Conservation (phyloP, 2,113 vertebrate genomes). For the Aramus guarauna region DNA sequence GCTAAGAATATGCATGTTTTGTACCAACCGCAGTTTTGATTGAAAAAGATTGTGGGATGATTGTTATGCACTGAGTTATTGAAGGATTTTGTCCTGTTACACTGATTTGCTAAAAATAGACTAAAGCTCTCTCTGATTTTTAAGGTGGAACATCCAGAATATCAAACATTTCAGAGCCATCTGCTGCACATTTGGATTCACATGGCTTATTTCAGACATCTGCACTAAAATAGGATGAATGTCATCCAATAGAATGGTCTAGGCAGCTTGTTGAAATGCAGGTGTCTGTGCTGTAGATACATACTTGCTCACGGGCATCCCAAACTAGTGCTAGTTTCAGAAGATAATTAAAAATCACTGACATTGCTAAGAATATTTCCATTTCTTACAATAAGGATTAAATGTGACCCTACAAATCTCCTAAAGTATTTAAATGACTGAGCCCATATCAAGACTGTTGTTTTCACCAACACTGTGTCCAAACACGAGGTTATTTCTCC, state of each 20-base stretch:
- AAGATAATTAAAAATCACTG: neutral
- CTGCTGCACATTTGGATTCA: neutral
- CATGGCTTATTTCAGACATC: neutral
- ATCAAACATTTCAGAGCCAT: slow-evolving; percentile 26
- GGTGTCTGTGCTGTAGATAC: neutral
- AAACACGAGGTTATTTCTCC: neutral
- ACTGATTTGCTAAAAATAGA: slow-evolving; percentile 18
- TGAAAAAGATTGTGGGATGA: neutral
- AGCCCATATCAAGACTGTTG: neutral
- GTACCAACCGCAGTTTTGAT: neutral
- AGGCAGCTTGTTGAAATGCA: neutral
- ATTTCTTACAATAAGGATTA: neutral
- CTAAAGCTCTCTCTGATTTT: neutral
- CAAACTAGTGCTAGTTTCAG: neutral
- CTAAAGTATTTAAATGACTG: neutral
- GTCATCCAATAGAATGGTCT: neutral
- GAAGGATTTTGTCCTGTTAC: neutral
- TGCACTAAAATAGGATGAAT: neutral
- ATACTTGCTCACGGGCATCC: neutral
- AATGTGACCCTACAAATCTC: neutral
- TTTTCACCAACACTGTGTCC: neutral
- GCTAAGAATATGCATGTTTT: neutral
- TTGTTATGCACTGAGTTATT: neutral
- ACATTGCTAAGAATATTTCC: neutral
- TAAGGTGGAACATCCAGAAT: slow-evolving; percentile 19